Percentiles rank a stretch among this genome's conserved stretches.
Conservation (phyloP, 2,797 vertebrate genomes). For the Heteromormyrus szaboi region DNA sequence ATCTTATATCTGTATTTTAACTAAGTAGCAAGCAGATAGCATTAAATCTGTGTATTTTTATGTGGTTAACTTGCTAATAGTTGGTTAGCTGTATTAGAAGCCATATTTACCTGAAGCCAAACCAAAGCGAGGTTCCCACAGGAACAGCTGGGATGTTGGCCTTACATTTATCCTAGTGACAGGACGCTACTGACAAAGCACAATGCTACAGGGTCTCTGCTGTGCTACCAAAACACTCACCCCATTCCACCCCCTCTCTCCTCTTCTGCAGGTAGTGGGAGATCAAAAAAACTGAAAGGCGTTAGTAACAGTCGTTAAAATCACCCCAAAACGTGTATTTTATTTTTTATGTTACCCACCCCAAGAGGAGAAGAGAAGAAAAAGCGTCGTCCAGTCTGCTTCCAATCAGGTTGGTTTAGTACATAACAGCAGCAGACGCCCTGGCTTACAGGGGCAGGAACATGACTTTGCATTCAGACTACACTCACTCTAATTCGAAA, state of each 20-base stretch:
- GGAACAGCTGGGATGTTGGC: not conserved
- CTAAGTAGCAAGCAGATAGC: not conserved
- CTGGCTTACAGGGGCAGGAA: not conserved
- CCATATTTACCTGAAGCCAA: not conserved
- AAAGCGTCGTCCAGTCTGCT: not conserved
- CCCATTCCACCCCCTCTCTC: not conserved
- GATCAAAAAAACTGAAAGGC: not conserved
- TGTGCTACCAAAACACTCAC: not conserved
- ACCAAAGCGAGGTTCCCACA: not conserved
- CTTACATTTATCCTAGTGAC: not conserved
- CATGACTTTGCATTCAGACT: not conserved
- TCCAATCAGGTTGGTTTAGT: not conserved
- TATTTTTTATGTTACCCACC: not conserved
- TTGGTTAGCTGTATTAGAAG: not conserved
- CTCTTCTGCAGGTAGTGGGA: not conserved
- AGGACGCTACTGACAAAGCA: not conserved
- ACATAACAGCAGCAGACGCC: not conserved
- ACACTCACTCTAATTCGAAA: not conserved
- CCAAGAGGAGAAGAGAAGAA: not conserved
- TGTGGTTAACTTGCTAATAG: not conserved
- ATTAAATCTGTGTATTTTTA: not conserved
- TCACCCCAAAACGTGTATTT: not conserved
- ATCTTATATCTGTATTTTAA: not conserved
- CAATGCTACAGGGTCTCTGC: not conserved
- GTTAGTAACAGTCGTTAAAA: not conserved